Conservation (phyloP, 2,888 invertebrate species). For the Monopis laevigella region DNA sequence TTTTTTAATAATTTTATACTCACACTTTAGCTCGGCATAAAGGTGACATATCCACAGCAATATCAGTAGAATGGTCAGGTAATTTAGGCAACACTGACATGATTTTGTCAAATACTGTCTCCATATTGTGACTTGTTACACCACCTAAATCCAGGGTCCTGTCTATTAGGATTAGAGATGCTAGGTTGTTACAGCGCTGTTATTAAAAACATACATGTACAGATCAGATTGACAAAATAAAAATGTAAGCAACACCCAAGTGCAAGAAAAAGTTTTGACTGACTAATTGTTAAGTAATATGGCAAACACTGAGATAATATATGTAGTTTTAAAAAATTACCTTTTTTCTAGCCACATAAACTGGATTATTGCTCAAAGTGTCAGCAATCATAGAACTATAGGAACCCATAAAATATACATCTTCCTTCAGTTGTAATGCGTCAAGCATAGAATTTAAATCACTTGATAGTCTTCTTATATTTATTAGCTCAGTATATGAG, state of each 20-base stretch:
- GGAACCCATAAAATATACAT: conserved; percentile 71
- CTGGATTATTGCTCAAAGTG: conserved; percentile 65
- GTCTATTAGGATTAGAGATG: conserved; percentile 69
- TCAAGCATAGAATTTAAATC: conserved; percentile 63
- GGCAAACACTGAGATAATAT: too few relatives aligned
- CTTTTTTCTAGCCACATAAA: conserved; percentile 63
- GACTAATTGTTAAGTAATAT: too few relatives aligned
- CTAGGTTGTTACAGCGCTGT: conserved; percentile 54
- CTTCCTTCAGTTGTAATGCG: conserved; percentile 70
- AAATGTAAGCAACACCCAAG: too few relatives aligned
- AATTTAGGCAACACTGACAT: conserved; percentile 68
- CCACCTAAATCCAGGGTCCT: conserved; percentile 72
- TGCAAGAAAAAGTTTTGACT: too few relatives aligned
- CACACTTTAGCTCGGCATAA: conserved; percentile 63
- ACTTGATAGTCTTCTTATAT: conserved; percentile 52
- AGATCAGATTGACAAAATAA: too few relatives aligned
- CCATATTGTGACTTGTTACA: conserved; percentile 67
- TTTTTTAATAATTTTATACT: too few relatives aligned
- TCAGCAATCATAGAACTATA: conserved; percentile 70
- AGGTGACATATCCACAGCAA: conserved; percentile 72
- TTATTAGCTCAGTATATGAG: conserved; percentile 40
- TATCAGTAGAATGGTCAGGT: conserved; percentile 71
- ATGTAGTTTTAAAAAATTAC: conserved; percentile 30
- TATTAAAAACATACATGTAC: too few relatives aligned
- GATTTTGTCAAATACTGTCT: conserved; percentile 70